phyloP scores from a whole-genome alignment of 1,140 invertebrate species.

The Callitettix versicolor region DNA sequence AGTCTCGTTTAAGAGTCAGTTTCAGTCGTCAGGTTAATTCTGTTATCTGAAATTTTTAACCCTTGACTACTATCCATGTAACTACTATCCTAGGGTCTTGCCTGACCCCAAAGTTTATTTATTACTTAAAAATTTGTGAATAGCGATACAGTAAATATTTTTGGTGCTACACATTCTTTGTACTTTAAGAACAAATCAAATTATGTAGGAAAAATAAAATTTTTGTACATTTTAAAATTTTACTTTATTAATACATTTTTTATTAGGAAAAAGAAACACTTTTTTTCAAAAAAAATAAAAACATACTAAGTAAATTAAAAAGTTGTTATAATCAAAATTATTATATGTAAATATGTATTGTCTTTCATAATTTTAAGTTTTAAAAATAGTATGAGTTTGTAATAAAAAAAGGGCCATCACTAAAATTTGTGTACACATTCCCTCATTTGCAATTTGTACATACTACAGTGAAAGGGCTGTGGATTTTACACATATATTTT shows the following conservation, averaged over 20 bases:
- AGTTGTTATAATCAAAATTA: background rate
- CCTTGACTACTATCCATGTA: background rate
- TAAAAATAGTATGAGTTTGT: too few species aligned
- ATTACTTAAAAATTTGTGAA: background rate
- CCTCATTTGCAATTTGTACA: background rate
- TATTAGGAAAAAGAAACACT: background rate
- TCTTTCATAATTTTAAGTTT: background rate
- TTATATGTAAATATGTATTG: background rate
- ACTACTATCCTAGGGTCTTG: too few species aligned
- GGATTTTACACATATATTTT: background rate
- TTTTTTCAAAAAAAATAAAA: background rate
- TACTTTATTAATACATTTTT: background rate
- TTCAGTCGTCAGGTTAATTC: too few species aligned
- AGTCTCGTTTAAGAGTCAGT: too few species aligned
- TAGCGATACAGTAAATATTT: background rate
- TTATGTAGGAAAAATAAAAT: background rate
- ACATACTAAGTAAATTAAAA: background rate
- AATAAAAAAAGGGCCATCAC: background rate
- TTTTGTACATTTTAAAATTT: background rate
- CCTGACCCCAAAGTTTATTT: background rate
- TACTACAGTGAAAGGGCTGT: background rate
- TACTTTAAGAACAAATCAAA: background rate
- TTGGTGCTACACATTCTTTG: background rate
- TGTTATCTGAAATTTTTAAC: too few species aligned
- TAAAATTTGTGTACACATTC: background rate